Conservation (phyloP, 2,797 vertebrate species). For the Acrossocheilus wenchowensis region DNA sequence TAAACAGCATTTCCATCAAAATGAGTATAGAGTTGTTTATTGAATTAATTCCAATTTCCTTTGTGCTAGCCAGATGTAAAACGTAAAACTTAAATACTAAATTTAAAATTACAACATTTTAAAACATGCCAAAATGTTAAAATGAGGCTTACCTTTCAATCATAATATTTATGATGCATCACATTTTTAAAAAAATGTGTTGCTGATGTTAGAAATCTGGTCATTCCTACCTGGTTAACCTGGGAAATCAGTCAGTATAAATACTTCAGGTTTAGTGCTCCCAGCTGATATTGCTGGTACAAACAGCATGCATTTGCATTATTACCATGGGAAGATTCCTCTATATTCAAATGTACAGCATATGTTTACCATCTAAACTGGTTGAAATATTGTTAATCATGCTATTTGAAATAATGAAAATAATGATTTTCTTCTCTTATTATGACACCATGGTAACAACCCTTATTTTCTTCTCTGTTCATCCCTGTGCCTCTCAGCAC, state of each 20-base stretch:
- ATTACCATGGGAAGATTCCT: constrained; percentile 13
- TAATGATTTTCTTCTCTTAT: constrained; percentile 26
- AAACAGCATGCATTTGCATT: background rate
- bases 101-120: background rate
- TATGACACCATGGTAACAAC: constrained; percentile 67
- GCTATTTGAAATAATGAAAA: constrained; percentile 20
- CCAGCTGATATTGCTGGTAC: background rate
- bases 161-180: background rate
- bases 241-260: background rate
- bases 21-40: background rate
- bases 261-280: background rate
- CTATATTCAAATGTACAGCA: background rate
- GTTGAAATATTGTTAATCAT: background rate
- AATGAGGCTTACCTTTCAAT: background rate
- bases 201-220: background rate
- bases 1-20: background rate
- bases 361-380: background rate
- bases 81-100: background rate
- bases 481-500: constrained; percentile 40
- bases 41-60: background rate
- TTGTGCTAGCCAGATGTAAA: background rate
- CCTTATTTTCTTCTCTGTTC: constrained; percentile 54
- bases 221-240: background rate
- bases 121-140: background rate
- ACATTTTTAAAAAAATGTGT: no score